Conservation (phyloP, 2,888 invertebrate genomes). For the Esperia sulphurella region DNA sequence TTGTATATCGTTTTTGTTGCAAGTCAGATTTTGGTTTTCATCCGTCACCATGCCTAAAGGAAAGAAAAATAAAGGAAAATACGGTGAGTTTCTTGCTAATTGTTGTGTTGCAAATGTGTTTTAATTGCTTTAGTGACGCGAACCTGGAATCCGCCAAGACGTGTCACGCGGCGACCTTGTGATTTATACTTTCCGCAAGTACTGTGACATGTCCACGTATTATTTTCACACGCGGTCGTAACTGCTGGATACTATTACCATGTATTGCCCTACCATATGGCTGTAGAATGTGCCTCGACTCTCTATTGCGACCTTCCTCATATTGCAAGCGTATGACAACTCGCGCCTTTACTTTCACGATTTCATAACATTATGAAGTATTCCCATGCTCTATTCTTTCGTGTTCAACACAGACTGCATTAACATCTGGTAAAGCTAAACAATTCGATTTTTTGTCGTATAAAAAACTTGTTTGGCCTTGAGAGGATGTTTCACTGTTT, state of each 20-base stretch:
- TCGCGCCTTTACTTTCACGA: slow-evolving; percentile 31
- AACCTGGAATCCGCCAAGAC: slow-evolving; percentile 48
- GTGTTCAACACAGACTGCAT: background rate
- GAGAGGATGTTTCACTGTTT: slow-evolving; percentile 8
- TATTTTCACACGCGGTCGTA: slow-evolving; percentile 36
- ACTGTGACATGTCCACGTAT: slow-evolving; percentile 51
- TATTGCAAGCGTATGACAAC: slow-evolving; percentile 15
- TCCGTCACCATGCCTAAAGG: slow-evolving; percentile 85
- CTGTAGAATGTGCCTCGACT: slow-evolving; percentile 3
- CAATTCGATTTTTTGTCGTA: background rate
- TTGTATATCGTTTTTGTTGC: slow-evolving; percentile 72
- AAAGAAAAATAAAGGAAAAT: slow-evolving; percentile 84
- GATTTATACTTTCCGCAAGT: slow-evolving; percentile 52
- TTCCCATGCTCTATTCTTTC: slow-evolving; percentile 16
- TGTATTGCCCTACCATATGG: slow-evolving; percentile 36
- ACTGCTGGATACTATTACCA: slow-evolving; percentile 30
- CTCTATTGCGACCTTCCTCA: slow-evolving; percentile 9
- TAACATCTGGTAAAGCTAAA: background rate
- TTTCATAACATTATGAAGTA: slow-evolving; percentile 33
- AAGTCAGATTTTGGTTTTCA: slow-evolving; percentile 12
- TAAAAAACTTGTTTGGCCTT: slow-evolving; percentile 15
- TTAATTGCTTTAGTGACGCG: slow-evolving; percentile 17
- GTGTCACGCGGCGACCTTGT: slow-evolving; percentile 77
- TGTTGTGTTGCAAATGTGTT: slow-evolving; percentile 6
- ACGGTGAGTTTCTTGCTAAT: slow-evolving; percentile 72